A percentile compares a stretch with the other conserved stretches of the same genome.
phyloP scores from a whole-genome alignment of 2,113 vertebrate species.

The Penelope pileata region DNA sequence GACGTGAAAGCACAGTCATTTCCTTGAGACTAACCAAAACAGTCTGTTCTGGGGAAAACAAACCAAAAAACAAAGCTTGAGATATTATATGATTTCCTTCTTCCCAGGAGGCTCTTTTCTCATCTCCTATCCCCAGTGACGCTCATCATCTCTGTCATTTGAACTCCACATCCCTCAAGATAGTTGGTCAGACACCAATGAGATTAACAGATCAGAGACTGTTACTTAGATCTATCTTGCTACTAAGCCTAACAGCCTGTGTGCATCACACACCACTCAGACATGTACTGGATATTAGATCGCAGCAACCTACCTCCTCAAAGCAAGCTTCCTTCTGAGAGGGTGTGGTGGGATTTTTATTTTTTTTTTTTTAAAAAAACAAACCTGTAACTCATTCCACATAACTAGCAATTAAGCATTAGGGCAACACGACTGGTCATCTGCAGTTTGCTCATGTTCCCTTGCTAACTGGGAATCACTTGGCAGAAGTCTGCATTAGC shows the following conservation, averaged over 20 bases:
- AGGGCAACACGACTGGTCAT: not conserved
- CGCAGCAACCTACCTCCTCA: not conserved
- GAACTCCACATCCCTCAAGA: not conserved
- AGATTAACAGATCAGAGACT: not conserved
- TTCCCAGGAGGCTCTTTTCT: not conserved
- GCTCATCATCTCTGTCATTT: not conserved
- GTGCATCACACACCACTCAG: not conserved
- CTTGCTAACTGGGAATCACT: not conserved
- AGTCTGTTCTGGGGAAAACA: not conserved
- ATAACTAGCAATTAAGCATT: not conserved
- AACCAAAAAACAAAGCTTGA: not conserved
- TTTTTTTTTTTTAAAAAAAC: not conserved
- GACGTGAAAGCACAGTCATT: not conserved
- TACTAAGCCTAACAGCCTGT: not conserved
- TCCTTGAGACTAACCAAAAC: not conserved
- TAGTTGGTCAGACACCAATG: not conserved
- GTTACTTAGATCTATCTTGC: not conserved
- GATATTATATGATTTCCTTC: not conserved
- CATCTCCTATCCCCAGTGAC: not conserved
- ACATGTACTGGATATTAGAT: not conserved
- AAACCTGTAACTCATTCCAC: not conserved
- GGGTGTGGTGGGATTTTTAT: not conserved
- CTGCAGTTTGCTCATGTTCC: not conserved
- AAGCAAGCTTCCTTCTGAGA: not conserved
- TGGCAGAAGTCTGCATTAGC: not conserved